These are phyloP conservation scores for Hoplostethus mediterraneus DNA, from an alignment of 2,797 vertebrate genomes.

Conservation along the genomic window DNA sequence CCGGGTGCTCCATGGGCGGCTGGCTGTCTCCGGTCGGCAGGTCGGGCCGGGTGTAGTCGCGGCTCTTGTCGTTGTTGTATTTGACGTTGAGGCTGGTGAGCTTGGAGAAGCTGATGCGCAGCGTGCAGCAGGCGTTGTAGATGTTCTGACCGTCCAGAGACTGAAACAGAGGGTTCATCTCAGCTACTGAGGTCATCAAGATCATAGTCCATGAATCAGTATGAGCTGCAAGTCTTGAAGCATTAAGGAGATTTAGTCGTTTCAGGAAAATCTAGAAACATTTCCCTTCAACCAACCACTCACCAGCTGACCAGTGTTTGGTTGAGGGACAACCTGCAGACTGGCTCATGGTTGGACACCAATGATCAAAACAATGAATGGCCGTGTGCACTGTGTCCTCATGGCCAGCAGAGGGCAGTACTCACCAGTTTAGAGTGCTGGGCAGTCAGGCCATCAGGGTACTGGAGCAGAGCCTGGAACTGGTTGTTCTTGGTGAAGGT, in stretches of 20 bases:
- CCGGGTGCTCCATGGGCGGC: constrained; percentile 90
- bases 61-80: constrained; percentile 97
- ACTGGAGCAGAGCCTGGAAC: constrained; percentile 95
- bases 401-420: constrained; percentile 25
- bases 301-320: too few relatives aligned
- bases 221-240: too few relatives aligned
- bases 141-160: constrained; percentile 97
- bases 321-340: too few relatives aligned
- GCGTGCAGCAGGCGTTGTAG: constrained; percentile 96
- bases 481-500: constrained; percentile 98
- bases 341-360: too few relatives aligned
- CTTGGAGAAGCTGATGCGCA: constrained; percentile 97
- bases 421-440: constrained; percentile 96
- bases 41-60: constrained; percentile 95
- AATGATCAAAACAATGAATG: too few relatives aligned
- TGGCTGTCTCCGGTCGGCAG: constrained; percentile 93
- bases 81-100: constrained; percentile 96
- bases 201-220: too few relatives aligned
- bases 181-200: too few relatives aligned
- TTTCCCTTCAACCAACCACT: too few relatives aligned
- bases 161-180: constrained; percentile 78
- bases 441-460: constrained; percentile 89
- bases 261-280: too few relatives aligned
- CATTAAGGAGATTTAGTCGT: too few relatives aligned
- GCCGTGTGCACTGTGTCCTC: neutral